Evolutionary conservation across 2,888 invertebrate species (phyloP).

Genomic region (Petrolisthes manimaculis): DNA sequence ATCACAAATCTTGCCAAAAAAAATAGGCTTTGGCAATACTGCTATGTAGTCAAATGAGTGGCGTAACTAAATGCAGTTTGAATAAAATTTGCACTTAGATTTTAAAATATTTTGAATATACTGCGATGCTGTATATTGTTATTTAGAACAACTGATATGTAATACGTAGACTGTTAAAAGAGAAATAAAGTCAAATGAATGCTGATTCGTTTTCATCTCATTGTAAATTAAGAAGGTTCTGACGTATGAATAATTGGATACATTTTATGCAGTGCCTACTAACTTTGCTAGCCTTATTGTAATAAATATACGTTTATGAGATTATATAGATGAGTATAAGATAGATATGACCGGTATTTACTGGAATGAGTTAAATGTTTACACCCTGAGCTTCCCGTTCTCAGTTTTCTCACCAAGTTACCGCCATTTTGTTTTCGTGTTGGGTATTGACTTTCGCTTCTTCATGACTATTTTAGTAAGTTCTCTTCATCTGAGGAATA

Average conservation of each 20-base stretch:
- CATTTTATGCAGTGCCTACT: not conserved
- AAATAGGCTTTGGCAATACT: not conserved
- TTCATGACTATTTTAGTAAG: conserved; percentile 57
- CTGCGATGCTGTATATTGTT: not conserved
- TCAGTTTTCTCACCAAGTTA: conserved; percentile 40
- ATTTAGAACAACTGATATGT: not conserved
- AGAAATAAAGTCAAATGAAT: not conserved
- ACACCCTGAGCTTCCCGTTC: conserved; percentile 35
- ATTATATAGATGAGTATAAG: not conserved
- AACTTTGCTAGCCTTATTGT: not conserved
- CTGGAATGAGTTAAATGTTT: conserved; percentile 27
- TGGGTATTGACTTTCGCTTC: conserved; percentile 61
- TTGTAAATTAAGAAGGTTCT: conserved; percentile 25
- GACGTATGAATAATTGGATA: conserved; percentile 5
- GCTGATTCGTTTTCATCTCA: conserved; percentile 26
- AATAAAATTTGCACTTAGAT: not conserved
- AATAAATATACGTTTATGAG: not conserved
- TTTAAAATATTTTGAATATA: not conserved
- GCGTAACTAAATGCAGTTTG: conserved; percentile 13
- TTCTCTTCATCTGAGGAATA: conserved; percentile 34
- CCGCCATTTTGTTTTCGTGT: conserved; percentile 58
- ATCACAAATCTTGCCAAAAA: not conserved
- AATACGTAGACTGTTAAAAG: not conserved
- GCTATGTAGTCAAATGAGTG: conserved; percentile 24
- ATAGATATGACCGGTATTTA: not conserved